Percentiles rank a stretch among this genome's conserved stretches.
Evolutionary conservation across 2,888 invertebrate genomes (phyloP).

Genomic region (Rambutsinella grinnellia): DNA sequence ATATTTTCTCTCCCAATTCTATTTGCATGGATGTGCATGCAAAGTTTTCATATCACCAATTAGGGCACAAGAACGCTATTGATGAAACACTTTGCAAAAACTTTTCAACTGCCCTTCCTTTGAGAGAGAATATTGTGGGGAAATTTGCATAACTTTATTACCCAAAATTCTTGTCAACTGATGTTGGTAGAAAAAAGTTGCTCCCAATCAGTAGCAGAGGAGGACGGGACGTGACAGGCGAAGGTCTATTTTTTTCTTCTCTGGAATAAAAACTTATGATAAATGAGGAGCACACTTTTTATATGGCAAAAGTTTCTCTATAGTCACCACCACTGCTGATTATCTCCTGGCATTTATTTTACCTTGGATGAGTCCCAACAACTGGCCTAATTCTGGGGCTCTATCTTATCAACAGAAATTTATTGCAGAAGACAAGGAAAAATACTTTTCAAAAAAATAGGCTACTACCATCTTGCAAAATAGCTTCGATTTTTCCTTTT

Average conservation of each 20-base stretch:
- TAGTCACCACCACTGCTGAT: not conserved
- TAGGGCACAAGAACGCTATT: not conserved
- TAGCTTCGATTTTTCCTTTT: too few relatives aligned
- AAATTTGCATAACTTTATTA: conserved; percentile 5
- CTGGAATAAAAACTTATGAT: not conserved
- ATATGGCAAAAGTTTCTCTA: not conserved
- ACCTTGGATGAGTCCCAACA: not conserved
- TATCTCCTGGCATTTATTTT: not conserved
- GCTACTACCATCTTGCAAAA: too few relatives aligned
- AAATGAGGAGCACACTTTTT: not conserved
- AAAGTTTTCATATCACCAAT: not conserved
- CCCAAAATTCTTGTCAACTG: not conserved
- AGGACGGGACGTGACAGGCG: not conserved
- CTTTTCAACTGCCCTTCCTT: not conserved
- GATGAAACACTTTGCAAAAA: not conserved
- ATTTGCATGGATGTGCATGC: not conserved
- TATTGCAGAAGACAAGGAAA: not conserved
- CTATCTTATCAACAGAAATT: not conserved
- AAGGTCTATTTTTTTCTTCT: not conserved
- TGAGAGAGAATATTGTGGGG: not conserved
- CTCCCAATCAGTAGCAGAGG: not conserved
- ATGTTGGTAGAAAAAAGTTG: not conserved
- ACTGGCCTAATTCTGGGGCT: not conserved
- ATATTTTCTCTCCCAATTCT: not conserved
- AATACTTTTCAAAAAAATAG: not conserved